These are phyloP conservation scores for Anastrepha ludens DNA, from an alignment of 1,140 invertebrate genomes.

Conservation along the genomic window DNA sequence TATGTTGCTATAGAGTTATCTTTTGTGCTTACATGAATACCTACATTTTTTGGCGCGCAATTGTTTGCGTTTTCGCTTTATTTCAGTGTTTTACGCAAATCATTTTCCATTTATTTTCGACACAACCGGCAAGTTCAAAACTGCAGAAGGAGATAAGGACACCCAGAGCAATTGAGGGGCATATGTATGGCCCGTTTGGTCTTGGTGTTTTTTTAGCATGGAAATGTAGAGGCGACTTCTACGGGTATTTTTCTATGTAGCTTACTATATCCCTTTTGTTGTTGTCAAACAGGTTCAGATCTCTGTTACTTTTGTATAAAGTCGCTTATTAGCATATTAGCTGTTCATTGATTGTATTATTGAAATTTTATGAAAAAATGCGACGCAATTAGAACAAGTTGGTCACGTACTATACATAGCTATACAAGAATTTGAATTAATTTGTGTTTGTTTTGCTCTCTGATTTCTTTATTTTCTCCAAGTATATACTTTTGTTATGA, in stretches of 20 bases:
- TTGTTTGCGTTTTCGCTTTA: neutral
- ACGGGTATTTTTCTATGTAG: neutral
- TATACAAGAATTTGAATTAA: neutral
- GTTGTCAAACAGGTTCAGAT: constrained; percentile 16
- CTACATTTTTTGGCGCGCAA: constrained; percentile 26
- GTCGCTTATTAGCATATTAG: neutral
- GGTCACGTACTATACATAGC: neutral
- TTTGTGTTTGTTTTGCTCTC: no score
- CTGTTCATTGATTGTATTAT: neutral
- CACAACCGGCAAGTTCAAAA: neutral
- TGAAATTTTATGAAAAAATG: constrained; percentile 16
- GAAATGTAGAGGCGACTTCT: neutral
- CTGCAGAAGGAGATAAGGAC: neutral
- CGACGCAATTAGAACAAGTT: constrained; percentile 37
- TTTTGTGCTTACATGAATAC: neutral
- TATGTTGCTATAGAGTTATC: neutral
- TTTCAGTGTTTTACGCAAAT: neutral
- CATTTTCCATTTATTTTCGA: neutral
- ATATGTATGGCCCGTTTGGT: neutral
- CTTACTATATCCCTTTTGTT: neutral
- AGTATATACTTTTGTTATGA: no score
- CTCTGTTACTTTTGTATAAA: neutral
- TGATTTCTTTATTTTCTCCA: neutral
- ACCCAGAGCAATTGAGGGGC: neutral
- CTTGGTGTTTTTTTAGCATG: neutral